A percentile compares a stretch with the other conserved stretches of the same genome.
These are phyloP conservation scores for Sturmia bella DNA, from an alignment of 2,888 invertebrate species.

Conservation along the genomic window DNA sequence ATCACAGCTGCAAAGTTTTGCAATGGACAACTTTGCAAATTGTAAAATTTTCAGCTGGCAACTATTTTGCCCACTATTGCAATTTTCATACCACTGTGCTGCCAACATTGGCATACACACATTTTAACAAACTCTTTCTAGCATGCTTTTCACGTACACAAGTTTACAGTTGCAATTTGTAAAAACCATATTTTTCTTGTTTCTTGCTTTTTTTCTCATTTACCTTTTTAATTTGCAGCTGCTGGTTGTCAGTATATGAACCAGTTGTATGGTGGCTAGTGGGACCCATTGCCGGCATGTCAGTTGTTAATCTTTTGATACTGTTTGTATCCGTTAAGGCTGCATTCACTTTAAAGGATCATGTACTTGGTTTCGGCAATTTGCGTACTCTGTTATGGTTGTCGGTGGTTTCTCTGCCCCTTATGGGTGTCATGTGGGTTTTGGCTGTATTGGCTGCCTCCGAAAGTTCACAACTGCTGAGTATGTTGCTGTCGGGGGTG, in stretches of 20 bases:
- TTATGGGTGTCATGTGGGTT: conserved; percentile 93
- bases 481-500: conserved; percentile 89
- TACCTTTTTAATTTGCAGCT: conserved; percentile 84
- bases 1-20: too few relatives aligned
- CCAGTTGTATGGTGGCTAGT: conserved; percentile 97
- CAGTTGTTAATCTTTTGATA: conserved; percentile 89
- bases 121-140: not conserved
- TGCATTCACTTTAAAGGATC: conserved; percentile 94
- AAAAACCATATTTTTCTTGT: not conserved
- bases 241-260: conserved; percentile 97
- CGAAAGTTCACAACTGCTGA: conserved; percentile 87
- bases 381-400: conserved; percentile 92
- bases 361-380: conserved; percentile 93
- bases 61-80: too few relatives aligned
- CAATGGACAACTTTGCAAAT: too few relatives aligned
- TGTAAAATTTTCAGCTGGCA: too few relatives aligned
- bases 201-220: not conserved
- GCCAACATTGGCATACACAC: not conserved
- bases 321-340: conserved; percentile 93
- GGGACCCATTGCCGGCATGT: conserved; percentile 92
- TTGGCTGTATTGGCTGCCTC: conserved; percentile 90
- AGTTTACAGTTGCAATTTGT: conserved; percentile 15
- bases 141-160: not conserved
- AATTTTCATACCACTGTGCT: too few relatives aligned
- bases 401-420: conserved; percentile 92